Percentiles rank a stretch among this genome's conserved stretches.
Conservation (phyloP, 2,113 vertebrate species). For the Sclerurus mexicanus region DNA sequence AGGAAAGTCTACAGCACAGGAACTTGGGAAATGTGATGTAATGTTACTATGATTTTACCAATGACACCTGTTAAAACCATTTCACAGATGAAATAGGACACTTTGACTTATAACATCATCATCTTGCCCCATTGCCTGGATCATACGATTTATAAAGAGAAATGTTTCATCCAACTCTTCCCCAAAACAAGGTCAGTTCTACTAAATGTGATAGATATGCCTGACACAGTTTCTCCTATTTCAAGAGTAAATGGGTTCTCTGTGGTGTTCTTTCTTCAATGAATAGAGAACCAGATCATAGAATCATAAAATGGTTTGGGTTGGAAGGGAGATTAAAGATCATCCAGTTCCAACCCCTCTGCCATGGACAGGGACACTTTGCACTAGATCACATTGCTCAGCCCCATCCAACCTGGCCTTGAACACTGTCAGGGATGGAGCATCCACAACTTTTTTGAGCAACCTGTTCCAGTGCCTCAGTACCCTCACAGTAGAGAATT, state of each 20-base stretch:
- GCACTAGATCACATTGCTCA: background rate
- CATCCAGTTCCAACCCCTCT: background rate
- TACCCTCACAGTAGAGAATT: background rate
- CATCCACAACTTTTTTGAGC: background rate
- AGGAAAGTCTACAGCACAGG: background rate
- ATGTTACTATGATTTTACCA: background rate
- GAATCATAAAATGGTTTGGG: background rate
- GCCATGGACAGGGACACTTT: background rate
- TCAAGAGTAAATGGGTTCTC: background rate
- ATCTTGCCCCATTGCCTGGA: background rate
- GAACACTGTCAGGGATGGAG: background rate
- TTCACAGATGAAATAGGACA: background rate
- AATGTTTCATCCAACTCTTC: background rate
- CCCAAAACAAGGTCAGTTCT: background rate
- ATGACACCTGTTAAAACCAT: background rate
- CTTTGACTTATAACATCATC: background rate
- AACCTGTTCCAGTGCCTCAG: background rate
- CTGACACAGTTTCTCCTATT: background rate
- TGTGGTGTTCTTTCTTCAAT: accelerated
- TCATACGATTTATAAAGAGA: background rate
- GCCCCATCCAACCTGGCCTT: background rate
- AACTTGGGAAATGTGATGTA: background rate
- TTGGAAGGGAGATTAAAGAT: background rate
- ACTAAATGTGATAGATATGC: background rate
- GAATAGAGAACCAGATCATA: background rate